These are phyloP conservation scores for Pseudorhiza aurosa DNA, from an alignment of 30 jellyfish, hydroid and myxozoan species.

Conservation along the genomic window DNA sequence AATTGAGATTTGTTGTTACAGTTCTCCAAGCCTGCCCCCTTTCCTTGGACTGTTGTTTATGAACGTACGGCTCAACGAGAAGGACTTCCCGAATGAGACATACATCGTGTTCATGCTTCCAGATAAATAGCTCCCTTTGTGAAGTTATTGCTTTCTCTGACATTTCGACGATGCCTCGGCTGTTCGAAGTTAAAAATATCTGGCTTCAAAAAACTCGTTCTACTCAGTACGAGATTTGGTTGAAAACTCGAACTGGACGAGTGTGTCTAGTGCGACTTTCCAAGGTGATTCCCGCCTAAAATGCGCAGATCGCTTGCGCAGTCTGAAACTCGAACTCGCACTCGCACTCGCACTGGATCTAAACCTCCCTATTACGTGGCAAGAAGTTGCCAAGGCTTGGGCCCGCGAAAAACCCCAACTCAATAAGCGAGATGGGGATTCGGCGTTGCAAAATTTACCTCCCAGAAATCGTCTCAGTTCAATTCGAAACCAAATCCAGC, in stretches of 20 bases:
- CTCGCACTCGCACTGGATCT: constrained; percentile 56
- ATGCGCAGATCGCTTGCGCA: constrained; percentile 58
- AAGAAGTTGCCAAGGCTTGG: not conserved
- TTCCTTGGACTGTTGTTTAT: constrained; percentile 61
- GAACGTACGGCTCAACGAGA: constrained; percentile 55
- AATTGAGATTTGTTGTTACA: constrained; percentile 38
- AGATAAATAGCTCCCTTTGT: constrained; percentile 56
- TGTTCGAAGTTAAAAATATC: constrained; percentile 1
- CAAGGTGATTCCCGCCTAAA: constrained; percentile 55
- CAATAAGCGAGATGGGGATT: no score
- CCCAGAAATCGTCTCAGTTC: no score
- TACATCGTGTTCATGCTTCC: constrained; percentile 56
- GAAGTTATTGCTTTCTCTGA: constrained; percentile 19
- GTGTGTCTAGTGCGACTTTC: constrained; percentile 49
- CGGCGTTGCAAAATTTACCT: no score
- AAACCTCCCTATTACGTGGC: constrained; percentile 39
- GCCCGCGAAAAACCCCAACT: no score
- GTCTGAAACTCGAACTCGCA: constrained; percentile 39
- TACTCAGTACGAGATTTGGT: constrained; percentile 14
- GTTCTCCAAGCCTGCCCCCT: constrained; percentile 68
- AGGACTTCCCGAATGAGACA: constrained; percentile 49
- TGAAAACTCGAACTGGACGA: constrained; percentile 48
- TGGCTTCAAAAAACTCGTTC: constrained; percentile 11
- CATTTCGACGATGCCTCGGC: constrained; percentile 7
- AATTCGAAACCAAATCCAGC: no score